Percentiles rank a stretch among this genome's conserved stretches.
Conservation (phyloP, 2,888 invertebrate species). For the Hirtodrosophila confusa region DNA sequence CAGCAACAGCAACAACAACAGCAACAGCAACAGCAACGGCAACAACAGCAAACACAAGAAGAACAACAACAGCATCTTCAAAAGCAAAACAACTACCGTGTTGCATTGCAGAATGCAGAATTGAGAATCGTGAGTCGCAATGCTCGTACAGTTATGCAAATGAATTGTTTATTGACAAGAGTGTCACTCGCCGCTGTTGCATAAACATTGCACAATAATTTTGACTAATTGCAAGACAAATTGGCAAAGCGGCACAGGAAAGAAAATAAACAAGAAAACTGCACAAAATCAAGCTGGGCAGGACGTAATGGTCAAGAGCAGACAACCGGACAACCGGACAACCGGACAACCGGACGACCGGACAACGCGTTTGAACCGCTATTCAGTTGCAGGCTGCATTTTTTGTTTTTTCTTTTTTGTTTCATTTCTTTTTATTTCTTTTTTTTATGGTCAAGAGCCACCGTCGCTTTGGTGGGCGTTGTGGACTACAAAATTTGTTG, state of each 20-base stretch:
- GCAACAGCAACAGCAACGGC: slow-evolving; percentile 3
- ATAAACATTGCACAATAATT: slow-evolving; percentile 76
- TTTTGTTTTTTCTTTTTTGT: not conserved
- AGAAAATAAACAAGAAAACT: slow-evolving; percentile 28
- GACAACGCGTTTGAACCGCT: slow-evolving; percentile 36
- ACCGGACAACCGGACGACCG: not conserved
- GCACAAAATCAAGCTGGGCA: slow-evolving; percentile 17
- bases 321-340: slow-evolving; percentile 3
- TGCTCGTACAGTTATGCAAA: slow-evolving; percentile 70
- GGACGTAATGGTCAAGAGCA: slow-evolving; percentile 9
- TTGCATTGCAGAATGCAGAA: slow-evolving; percentile 29
- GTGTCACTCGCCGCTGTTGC: slow-evolving; percentile 72
- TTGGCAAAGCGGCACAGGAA: slow-evolving; percentile 41
- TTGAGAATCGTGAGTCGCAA: slow-evolving; percentile 59
- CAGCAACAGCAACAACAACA: slow-evolving; percentile 19
- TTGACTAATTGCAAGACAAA: slow-evolving; percentile 75
- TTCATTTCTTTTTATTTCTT: slow-evolving; percentile 15
- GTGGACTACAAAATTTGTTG: slow-evolving; percentile 58
- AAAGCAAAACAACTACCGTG: slow-evolving; percentile 24
- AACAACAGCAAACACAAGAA: not conserved
- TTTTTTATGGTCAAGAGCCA: slow-evolving; percentile 14
- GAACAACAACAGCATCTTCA: slow-evolving; percentile 14
- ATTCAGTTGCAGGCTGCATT: slow-evolving; percentile 44
- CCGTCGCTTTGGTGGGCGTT: slow-evolving; percentile 59
- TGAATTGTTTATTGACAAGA: slow-evolving; percentile 73